Evolutionary conservation across 2,113 vertebrate genomes (phyloP).

Genomic region (Papio anubis): DNA sequence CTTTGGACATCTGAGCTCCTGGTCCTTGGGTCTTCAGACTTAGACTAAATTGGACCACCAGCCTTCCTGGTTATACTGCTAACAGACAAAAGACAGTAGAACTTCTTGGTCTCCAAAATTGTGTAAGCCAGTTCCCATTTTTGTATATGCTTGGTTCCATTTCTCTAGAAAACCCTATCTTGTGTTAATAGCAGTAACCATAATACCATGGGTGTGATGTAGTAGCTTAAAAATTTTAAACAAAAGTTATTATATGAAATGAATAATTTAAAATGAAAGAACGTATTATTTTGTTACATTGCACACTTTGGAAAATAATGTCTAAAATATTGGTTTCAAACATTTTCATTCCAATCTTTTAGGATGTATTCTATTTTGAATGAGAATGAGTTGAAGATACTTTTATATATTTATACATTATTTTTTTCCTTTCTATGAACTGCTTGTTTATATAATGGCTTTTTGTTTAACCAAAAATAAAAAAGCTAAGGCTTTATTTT

Average conservation of each 20-base stretch:
- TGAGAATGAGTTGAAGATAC: neutral
- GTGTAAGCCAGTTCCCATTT: neutral
- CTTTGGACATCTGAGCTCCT: neutral
- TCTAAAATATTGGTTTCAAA: neutral
- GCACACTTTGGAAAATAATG: neutral
- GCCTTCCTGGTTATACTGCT: neutral
- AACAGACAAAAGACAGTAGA: neutral
- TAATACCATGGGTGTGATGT: neutral
- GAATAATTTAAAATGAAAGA: neutral
- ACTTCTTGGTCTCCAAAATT: neutral
- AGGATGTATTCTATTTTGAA: neutral
- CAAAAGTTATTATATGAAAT: neutral
- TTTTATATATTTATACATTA: neutral
- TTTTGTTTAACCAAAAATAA: neutral
- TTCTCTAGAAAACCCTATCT: neutral
- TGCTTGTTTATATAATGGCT: neutral
- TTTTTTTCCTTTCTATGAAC: neutral
- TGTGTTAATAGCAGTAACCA: neutral
- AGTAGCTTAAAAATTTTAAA: neutral
- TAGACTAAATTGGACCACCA: neutral
- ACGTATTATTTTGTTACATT: neutral
- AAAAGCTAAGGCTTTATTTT: neutral
- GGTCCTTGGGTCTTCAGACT: neutral
- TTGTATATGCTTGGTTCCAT: too few relatives aligned
- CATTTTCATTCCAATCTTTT: neutral